Percentiles rank a stretch among this genome's conserved stretches.
Conservation (phyloP, 2,797 vertebrate genomes). For the Neomorphus geoffroyi region DNA sequence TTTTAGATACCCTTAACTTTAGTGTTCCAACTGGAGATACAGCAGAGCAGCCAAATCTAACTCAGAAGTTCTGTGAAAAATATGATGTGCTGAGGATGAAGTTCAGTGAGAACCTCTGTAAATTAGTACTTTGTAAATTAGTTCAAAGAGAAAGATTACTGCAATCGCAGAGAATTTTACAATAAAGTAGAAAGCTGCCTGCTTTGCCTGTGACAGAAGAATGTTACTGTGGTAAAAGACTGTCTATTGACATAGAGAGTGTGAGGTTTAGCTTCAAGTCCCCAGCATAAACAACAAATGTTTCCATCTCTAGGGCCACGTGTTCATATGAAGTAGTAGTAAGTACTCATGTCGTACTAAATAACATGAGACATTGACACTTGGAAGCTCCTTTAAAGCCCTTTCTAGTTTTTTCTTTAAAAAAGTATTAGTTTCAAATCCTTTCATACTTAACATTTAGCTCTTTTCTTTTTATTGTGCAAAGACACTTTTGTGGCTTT, state of each 20-base stretch:
- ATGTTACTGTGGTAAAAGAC: background rate
- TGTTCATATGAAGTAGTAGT: background rate
- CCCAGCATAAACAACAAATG: background rate
- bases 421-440: background rate
- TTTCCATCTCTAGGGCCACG: background rate
- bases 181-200: background rate
- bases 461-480: background rate
- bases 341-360: background rate
- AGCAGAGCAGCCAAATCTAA: background rate
- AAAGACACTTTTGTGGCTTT: background rate
- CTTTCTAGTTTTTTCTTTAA: background rate
- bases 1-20: background rate
- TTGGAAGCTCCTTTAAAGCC: background rate
- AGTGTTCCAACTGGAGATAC: background rate
- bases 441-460: background rate
- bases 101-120: background rate
- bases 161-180: background rate
- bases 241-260: background rate
- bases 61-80: background rate
- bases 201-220: background rate
- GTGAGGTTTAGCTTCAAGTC: background rate
- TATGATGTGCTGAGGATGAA: background rate
- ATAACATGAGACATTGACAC: background rate
- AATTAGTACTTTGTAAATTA: background rate
- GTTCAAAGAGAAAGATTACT: background rate